phyloP scores from a whole-genome alignment of 92 coral and sea anemone genomes.

The Zoanthus sociatus region DNA sequence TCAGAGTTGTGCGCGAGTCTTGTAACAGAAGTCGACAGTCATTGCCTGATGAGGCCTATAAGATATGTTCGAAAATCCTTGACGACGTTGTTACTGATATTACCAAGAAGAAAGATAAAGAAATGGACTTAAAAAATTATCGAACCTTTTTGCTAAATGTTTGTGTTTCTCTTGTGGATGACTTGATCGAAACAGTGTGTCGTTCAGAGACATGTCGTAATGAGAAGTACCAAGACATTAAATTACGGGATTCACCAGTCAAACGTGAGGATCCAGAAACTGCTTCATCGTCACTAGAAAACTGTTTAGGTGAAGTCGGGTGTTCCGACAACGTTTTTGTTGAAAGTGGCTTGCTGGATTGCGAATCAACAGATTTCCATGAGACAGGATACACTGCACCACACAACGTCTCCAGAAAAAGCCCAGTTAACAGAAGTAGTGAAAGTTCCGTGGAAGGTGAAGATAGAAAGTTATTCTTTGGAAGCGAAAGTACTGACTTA shows the following conservation, averaged over 20 bases:
- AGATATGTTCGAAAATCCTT: constrained; percentile 17
- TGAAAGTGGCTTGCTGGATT: neutral
- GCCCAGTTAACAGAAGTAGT: constrained; percentile 32
- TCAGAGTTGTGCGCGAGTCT: constrained; percentile 28
- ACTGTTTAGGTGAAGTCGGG: neutral
- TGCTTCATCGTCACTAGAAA: neutral
- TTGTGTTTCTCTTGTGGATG: constrained; percentile 15
- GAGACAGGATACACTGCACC: neutral
- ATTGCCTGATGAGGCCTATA: neutral
- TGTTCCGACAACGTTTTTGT: neutral
- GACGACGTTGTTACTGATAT: neutral
- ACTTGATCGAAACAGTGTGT: constrained; percentile 26
- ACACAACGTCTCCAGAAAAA: constrained; percentile 23
- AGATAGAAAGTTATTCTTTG: neutral
- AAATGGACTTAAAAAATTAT: neutral
- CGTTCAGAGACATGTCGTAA: neutral
- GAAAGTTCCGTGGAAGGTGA: constrained; percentile 39
- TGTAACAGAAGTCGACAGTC: neutral
- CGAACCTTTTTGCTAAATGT: neutral
- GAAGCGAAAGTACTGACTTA: neutral
- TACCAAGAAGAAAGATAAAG: neutral
- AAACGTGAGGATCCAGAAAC: neutral
- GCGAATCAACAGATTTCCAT: neutral
- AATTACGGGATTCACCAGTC: neutral
- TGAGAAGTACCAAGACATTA: neutral